phyloP scores from a whole-genome alignment of 2,888 invertebrate genomes.

The Oegoconia quadripuncta region DNA sequence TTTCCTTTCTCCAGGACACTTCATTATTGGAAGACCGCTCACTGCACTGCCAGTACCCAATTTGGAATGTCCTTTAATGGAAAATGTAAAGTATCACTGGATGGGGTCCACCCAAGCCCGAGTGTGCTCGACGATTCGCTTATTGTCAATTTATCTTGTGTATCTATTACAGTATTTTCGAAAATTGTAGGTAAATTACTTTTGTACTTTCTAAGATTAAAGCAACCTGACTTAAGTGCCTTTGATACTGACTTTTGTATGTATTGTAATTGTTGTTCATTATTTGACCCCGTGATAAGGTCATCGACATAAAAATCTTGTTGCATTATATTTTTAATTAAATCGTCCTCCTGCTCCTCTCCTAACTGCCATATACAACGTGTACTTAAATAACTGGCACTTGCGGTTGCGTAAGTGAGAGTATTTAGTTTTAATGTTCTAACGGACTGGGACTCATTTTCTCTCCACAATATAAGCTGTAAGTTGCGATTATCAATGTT shows the following conservation, averaged over 20 bases:
- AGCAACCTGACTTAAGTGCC: slow-evolving; percentile 16
- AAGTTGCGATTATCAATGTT: slow-evolving; percentile 17
- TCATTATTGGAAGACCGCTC: slow-evolving; percentile 16
- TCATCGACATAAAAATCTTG: slow-evolving; percentile 28
- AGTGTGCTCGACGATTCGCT: slow-evolving; percentile 25
- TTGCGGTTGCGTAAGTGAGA: too few relatives aligned
- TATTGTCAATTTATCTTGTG: slow-evolving; percentile 15
- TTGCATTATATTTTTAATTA: slow-evolving; percentile 25
- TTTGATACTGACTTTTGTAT: slow-evolving; percentile 10
- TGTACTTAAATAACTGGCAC: slow-evolving; percentile 19
- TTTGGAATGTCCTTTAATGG: neutral
- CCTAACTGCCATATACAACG: slow-evolving; percentile 29
- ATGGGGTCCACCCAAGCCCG: slow-evolving; percentile 23
- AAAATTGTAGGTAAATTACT: slow-evolving; percentile 11
- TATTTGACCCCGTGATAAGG: slow-evolving; percentile 20
- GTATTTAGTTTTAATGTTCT: slow-evolving; percentile 12
- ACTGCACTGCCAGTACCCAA: slow-evolving; percentile 2
- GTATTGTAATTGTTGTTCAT: slow-evolving; percentile 5
- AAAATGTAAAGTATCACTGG: slow-evolving; percentile 12
- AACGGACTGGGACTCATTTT: slow-evolving; percentile 16
- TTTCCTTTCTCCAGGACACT: slow-evolving; percentile 19
- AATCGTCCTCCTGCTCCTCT: slow-evolving; percentile 19
- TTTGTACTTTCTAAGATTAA: slow-evolving; percentile 21
- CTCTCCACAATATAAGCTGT: slow-evolving; percentile 40
- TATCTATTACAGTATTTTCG: neutral